These are phyloP conservation scores for Diploptera punctata DNA, from an alignment of 2,888 invertebrate species.

Conservation along the genomic window DNA sequence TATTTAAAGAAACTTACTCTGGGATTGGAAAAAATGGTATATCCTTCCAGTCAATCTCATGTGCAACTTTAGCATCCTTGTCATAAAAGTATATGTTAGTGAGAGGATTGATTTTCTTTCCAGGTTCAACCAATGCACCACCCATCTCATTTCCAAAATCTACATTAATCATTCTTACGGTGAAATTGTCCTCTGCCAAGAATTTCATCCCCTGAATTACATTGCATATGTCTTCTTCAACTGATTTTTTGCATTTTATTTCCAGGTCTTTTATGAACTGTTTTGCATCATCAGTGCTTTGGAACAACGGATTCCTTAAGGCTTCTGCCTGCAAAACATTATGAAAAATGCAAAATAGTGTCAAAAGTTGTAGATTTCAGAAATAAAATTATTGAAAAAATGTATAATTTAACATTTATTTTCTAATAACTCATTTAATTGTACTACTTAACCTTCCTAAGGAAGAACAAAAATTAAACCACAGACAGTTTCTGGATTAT, in stretches of 20 bases:
- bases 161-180: not conserved
- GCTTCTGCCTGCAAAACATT: too few relatives aligned
- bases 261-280: not conserved
- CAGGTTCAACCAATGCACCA: not conserved
- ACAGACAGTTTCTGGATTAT: too few relatives aligned
- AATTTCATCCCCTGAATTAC: not conserved
- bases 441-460: too few relatives aligned
- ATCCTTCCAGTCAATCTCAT: not conserved
- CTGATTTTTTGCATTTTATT: not conserved
- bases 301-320: too few relatives aligned
- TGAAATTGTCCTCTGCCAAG: not conserved
- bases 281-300: too few relatives aligned
- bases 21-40: not conserved
- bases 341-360: too few relatives aligned
- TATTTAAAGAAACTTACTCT: too few relatives aligned
- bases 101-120: conserved; percentile 20
- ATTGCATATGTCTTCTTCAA: not conserved
- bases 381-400: too few relatives aligned
- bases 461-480: too few relatives aligned
- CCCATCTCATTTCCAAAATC: not conserved
- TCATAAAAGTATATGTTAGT: conserved; percentile 31
- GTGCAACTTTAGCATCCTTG: conserved; percentile 14
- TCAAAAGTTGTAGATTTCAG: too few relatives aligned
- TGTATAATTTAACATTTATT: too few relatives aligned
- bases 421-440: too few relatives aligned